These are phyloP conservation scores for Aphidius gifuensis DNA, from an alignment of 1,140 invertebrate genomes.

Conservation along the genomic window DNA sequence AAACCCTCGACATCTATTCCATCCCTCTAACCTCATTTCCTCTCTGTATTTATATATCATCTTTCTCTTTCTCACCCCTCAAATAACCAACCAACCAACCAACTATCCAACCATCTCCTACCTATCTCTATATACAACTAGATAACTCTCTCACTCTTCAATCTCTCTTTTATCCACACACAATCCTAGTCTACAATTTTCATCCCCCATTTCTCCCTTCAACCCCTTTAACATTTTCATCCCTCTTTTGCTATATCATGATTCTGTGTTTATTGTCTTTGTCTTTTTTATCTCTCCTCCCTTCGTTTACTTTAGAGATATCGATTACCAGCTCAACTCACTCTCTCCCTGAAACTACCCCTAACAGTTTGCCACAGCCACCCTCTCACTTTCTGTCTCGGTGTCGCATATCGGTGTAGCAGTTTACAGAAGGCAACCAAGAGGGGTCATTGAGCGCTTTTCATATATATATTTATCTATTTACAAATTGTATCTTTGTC, in stretches of 20 bases:
- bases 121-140: neutral
- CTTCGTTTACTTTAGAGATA: slow-evolving; percentile 55
- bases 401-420: slow-evolving; percentile 48
- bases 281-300: slow-evolving; percentile 35
- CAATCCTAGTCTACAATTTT: neutral
- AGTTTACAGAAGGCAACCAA: slow-evolving; percentile 36
- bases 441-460: too few species aligned
- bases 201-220: slow-evolving; percentile 8
- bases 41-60: neutral
- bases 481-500: too few species aligned
- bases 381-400: slow-evolving; percentile 29
- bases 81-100: neutral
- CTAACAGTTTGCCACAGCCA: slow-evolving; percentile 22
- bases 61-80: neutral
- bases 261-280: slow-evolving; percentile 13
- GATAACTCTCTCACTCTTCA: slow-evolving; percentile 20
- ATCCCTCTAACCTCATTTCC: slow-evolving; percentile 18
- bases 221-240: slow-evolving; percentile 8
- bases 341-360: slow-evolving; percentile 39
- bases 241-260: neutral
- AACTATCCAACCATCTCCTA: too few species aligned
- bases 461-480: too few species aligned
- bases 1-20: slow-evolving; percentile 51
- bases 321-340: slow-evolving; percentile 53
- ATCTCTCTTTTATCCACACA: neutral